These are phyloP conservation scores for Priocnemis perturbator DNA, from an alignment of 2,888 invertebrate species.

Conservation along the genomic window DNA sequence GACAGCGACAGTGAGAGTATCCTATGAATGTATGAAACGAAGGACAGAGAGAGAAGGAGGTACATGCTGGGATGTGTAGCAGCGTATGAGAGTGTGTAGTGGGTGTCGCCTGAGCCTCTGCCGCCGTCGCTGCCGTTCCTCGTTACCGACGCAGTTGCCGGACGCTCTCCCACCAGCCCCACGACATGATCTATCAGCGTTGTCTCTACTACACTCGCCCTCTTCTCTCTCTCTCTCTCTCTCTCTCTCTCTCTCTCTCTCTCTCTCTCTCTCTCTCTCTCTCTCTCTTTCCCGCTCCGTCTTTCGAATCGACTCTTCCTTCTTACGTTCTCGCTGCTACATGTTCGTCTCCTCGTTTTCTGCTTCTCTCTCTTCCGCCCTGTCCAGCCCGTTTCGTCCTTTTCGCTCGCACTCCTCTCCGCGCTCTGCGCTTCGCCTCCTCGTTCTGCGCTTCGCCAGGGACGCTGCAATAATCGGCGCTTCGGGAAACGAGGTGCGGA, in stretches of 20 bases:
- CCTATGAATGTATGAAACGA: slow-evolving; percentile 28
- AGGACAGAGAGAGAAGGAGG: slow-evolving; percentile 6
- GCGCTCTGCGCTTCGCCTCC: slow-evolving; percentile 18
- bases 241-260: slow-evolving; percentile 9
- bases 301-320: too few relatives aligned
- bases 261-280: not conserved
- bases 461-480: slow-evolving; percentile 17
- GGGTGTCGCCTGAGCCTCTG: slow-evolving; percentile 61
- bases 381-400: slow-evolving; percentile 22
- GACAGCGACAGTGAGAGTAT: slow-evolving; percentile 18
- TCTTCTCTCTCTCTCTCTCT: not conserved
- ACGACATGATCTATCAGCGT: slow-evolving; percentile 65
- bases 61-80: not conserved
- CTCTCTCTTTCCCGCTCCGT: slow-evolving; percentile 10
- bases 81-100: slow-evolving; percentile 44
- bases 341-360: not conserved
- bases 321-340: not conserved
- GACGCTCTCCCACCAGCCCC: slow-evolving; percentile 57
- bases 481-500: slow-evolving; percentile 4
- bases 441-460: slow-evolving; percentile 30
- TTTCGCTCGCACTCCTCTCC: slow-evolving; percentile 21
- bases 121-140: slow-evolving; percentile 62
- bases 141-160: slow-evolving; percentile 68
- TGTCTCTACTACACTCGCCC: slow-evolving; percentile 51
- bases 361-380: slow-evolving; percentile 40